Conservation (phyloP, 2,888 invertebrate species). For the Amblyjoppa fuscipennis region DNA sequence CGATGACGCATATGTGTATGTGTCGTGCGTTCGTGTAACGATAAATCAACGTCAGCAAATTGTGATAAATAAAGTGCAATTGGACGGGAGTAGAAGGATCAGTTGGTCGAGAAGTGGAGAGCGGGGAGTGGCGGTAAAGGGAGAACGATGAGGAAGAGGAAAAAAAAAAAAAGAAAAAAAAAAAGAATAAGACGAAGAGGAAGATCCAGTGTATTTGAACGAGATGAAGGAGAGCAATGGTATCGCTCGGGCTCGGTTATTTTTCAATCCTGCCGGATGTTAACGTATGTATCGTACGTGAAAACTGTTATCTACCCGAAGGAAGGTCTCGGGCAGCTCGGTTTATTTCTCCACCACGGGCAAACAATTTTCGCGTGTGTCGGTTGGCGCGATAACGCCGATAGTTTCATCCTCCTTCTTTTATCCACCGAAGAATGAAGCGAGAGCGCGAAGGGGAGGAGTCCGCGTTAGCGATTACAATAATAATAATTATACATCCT, state of each 20-base stretch:
- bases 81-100: conserved; percentile 67
- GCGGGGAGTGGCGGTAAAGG: conserved; percentile 58
- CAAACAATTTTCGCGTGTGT: conserved; percentile 36
- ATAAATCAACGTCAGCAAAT: conserved; percentile 84
- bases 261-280: conserved; percentile 73
- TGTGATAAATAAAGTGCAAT: conserved; percentile 84
- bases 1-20: conserved; percentile 80
- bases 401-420: conserved; percentile 27
- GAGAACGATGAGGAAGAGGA: conserved; percentile 34
- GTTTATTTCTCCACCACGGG: conserved; percentile 51
- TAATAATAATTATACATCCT: conserved; percentile 61
- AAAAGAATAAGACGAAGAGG: conserved; percentile 29
- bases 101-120: conserved; percentile 57
- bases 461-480: conserved; percentile 57
- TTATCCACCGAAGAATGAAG: conserved; percentile 32
- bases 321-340: conserved; percentile 50
- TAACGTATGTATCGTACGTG: conserved; percentile 52
- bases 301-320: conserved; percentile 73
- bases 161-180: conserved; percentile 34
- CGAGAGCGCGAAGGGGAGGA: conserved; percentile 35
- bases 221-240: conserved; percentile 63
- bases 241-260: conserved; percentile 69
- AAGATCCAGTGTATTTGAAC: conserved; percentile 46
- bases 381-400: conserved; percentile 57
- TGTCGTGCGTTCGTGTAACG: conserved; percentile 79